Percentiles rank a stretch among this genome's conserved stretches.
phyloP scores from a whole-genome alignment of 1,140 invertebrate genomes.

The Zaprionus taronus region DNA sequence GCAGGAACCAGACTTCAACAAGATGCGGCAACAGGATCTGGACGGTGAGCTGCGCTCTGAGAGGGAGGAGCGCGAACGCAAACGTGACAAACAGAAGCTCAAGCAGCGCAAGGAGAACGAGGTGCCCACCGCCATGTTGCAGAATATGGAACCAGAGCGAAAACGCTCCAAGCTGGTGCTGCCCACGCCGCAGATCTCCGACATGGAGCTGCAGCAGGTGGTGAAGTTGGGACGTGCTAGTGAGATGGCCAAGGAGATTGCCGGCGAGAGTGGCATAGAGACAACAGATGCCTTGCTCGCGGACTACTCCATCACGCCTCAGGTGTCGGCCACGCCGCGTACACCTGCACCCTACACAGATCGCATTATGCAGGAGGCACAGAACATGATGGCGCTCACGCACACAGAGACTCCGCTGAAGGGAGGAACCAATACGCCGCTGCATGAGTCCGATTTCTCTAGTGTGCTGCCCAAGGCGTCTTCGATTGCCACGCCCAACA shows the following conservation, averaged over 20 bases:
- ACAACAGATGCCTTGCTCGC: constrained; percentile 94
- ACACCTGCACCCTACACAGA: constrained; percentile 93
- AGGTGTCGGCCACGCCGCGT: constrained; percentile 91
- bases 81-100: constrained; percentile 96
- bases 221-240: constrained; percentile 98
- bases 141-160: constrained; percentile 94
- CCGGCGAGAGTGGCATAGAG: constrained; percentile 92
- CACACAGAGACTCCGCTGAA: constrained; percentile 99
- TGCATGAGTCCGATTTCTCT: constrained; percentile 95
- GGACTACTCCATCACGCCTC: constrained; percentile 95
- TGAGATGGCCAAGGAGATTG: constrained; percentile 96
- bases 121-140: constrained; percentile 95
- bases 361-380: constrained; percentile 95
- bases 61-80: constrained; percentile 94
- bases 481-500: constrained; percentile 95
- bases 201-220: constrained; percentile 95
- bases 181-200: constrained; percentile 98
- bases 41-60: constrained; percentile 96
- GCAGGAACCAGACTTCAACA: constrained; percentile 94
- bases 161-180: constrained; percentile 98
- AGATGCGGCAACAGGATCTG: constrained; percentile 95
- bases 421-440: constrained; percentile 96
- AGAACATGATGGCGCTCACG: constrained; percentile 98
- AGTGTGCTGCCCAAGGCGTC: constrained; percentile 91
- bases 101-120: constrained; percentile 98